phyloP scores from a whole-genome alignment of 1,140 invertebrate species.

The Babylonia areolata region DNA sequence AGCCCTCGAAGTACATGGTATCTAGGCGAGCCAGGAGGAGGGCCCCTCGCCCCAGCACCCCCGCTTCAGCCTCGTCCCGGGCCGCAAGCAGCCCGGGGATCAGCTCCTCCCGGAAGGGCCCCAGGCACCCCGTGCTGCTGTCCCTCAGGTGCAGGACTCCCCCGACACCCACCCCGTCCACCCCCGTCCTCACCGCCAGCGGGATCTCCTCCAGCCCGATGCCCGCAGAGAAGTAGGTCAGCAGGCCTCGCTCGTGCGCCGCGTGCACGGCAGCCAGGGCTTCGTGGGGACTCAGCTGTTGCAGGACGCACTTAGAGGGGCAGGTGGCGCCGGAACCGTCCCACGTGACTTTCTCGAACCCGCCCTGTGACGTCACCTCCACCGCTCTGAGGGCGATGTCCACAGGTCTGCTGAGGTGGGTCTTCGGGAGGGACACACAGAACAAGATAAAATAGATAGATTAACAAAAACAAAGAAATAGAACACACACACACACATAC shows the following conservation, averaged over 20 bases:
- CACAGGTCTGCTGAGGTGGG: constrained; percentile 28
- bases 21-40: constrained; percentile 52
- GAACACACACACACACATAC: background rate
- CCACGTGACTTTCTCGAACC: constrained; percentile 58
- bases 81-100: constrained; percentile 48
- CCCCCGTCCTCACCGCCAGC: constrained; percentile 54
- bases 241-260: constrained; percentile 52
- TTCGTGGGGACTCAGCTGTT: constrained; percentile 56
- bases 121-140: constrained; percentile 52
- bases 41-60: constrained; percentile 48
- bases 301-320: constrained; percentile 58
- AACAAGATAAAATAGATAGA: too few relatives aligned
- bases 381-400: constrained; percentile 54
- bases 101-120: constrained; percentile 57
- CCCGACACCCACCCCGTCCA: constrained; percentile 57
- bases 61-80: constrained; percentile 51
- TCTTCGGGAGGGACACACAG: background rate
- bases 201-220: constrained; percentile 57
- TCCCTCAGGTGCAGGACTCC: constrained; percentile 56
- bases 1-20: constrained; percentile 59
- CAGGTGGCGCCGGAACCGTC: constrained; percentile 53
- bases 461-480: background rate
- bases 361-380: constrained; percentile 52
- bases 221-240: constrained; percentile 59
- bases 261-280: constrained; percentile 56